Percentiles rank a stretch among this genome's conserved stretches.
phyloP scores from a whole-genome alignment of 92 coral and sea anemone species.

The Actinernus sp. region DNA sequence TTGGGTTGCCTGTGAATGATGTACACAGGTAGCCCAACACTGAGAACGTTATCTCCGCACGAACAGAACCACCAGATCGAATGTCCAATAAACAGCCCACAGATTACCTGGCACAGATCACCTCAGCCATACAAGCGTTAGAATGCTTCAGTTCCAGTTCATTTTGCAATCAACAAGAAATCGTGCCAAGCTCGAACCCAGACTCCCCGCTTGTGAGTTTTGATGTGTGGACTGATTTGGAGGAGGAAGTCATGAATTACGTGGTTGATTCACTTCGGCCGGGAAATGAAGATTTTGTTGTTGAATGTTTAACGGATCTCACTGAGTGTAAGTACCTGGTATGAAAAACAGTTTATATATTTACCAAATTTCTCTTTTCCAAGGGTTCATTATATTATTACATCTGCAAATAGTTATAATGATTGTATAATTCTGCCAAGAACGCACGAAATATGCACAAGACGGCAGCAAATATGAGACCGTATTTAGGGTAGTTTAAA shows the following conservation, averaged over 20 bases:
- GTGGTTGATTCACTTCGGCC: slow-evolving; percentile 65
- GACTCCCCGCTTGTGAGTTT: slow-evolving; percentile 84
- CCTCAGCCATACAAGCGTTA: slow-evolving; percentile 25
- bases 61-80: slow-evolving; percentile 47
- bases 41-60: too few species aligned
- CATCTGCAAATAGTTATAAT: too few species aligned
- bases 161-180: slow-evolving; percentile 47
- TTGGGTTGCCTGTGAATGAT: too few species aligned
- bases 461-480: too few species aligned
- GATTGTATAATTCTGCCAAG: too few species aligned
- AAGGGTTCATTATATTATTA: too few species aligned
- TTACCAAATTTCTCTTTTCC: too few species aligned
- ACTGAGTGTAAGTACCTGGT: slow-evolving; percentile 6
- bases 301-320: neutral
- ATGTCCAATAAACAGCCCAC: slow-evolving; percentile 52
- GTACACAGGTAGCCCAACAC: too few species aligned
- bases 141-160: slow-evolving; percentile 51
- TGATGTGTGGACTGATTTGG: slow-evolving; percentile 84
- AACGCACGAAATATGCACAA: too few species aligned
- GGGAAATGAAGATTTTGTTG: slow-evolving; percentile 23
- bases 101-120: slow-evolving; percentile 58
- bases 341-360: too few species aligned
- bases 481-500: too few species aligned
- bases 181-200: slow-evolving; percentile 94
- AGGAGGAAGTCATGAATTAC: slow-evolving; percentile 80